Evolutionary conservation across 2,888 invertebrate genomes (phyloP).

Genomic region (Lithodes maja): DNA sequence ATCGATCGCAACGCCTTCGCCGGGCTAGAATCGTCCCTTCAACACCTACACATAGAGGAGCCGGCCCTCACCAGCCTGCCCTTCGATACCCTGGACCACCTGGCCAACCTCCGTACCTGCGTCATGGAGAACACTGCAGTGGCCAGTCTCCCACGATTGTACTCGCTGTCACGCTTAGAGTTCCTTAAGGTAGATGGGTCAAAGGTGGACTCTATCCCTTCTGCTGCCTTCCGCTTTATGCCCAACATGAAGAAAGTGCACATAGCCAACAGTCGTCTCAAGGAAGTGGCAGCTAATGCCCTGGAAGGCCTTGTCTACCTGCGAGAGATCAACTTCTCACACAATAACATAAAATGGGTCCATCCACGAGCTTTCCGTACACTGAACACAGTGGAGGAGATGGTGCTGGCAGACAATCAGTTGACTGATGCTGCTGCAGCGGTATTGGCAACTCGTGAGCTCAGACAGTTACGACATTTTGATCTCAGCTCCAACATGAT

Average conservation of each 20-base stretch:
- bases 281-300: slow-evolving; percentile 77
- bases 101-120: slow-evolving; percentile 60
- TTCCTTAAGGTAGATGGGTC: slow-evolving; percentile 65
- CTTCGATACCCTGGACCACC: slow-evolving; percentile 69
- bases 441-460: slow-evolving; percentile 65
- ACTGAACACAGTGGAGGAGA: slow-evolving; percentile 80
- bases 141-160: slow-evolving; percentile 54
- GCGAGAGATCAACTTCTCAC: slow-evolving; percentile 83
- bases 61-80: slow-evolving; percentile 59
- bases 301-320: slow-evolving; percentile 75
- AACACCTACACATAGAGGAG: slow-evolving; percentile 65
- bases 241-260: slow-evolving; percentile 81
- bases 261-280: slow-evolving; percentile 84
- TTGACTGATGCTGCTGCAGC: slow-evolving; percentile 76
- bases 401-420: slow-evolving; percentile 82
- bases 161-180: slow-evolving; percentile 63
- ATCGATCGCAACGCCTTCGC: slow-evolving; percentile 68
- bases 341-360: slow-evolving; percentile 85
- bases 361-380: slow-evolving; percentile 85
- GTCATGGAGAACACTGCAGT: slow-evolving; percentile 65
- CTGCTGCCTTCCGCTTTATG: slow-evolving; percentile 63
- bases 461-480: slow-evolving; percentile 81
- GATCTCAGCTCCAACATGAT: slow-evolving; percentile 86
- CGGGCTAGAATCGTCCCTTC: slow-evolving; percentile 64
- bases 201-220: slow-evolving; percentile 53